Evolutionary conservation across 2,888 invertebrate species (phyloP), one percentile per base, ranked within the genome.

Genomic region (Lepetodrilus schrolli): DNA sequence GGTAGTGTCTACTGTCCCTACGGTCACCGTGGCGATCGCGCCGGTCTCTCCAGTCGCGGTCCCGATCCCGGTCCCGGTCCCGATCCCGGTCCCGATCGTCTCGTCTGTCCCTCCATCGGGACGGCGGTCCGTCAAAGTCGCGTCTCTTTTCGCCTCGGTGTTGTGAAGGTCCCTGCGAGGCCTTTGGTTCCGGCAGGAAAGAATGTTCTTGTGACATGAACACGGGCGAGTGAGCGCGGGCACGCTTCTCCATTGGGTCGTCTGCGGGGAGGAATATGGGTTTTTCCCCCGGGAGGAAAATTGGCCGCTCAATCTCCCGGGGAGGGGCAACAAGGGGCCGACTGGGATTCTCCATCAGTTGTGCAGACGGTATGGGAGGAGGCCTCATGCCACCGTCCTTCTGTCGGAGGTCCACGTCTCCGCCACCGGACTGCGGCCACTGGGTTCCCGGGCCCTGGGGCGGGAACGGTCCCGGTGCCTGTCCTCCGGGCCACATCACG

Each of bases 21-120:
- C 43, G 66, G 30, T 66, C 70, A 48, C 50, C 34, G 30, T 30
- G 13, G n/a, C 50, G 74, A 34, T 34, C 49, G 37, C 23, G 74
- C 5, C 50, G 66, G 7, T 69, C 38, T 10, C 47, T 43, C 21
- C 37, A 38, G 34, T 70, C 71, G 17, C 36, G 68, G 1, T 68
- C 47, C 4, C 43, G 20, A 8, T 43, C 43, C 0, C 38, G 37
- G 17, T 48, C 70, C 50, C 58, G 30, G 58, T 58, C 26, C 58
- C 58, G 17, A 23, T 30, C 26, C 3, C 58, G 58, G 34, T 58
- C 58, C 34, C 49, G 50, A 37, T 66, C 21, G 36, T 20, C 48
- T 17, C n/a, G 7, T 34, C 36, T 17, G 10, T 13, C 58, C 21
- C 37, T 51, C 51, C 37, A 51, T 48, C 26, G 65, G 1, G 47